A percentile compares a stretch with the other conserved stretches of the same genome.
These are phyloP conservation scores for Triplophysa bombifrons DNA, from an alignment of 2,797 vertebrate genomes.

Conservation along the genomic window DNA sequence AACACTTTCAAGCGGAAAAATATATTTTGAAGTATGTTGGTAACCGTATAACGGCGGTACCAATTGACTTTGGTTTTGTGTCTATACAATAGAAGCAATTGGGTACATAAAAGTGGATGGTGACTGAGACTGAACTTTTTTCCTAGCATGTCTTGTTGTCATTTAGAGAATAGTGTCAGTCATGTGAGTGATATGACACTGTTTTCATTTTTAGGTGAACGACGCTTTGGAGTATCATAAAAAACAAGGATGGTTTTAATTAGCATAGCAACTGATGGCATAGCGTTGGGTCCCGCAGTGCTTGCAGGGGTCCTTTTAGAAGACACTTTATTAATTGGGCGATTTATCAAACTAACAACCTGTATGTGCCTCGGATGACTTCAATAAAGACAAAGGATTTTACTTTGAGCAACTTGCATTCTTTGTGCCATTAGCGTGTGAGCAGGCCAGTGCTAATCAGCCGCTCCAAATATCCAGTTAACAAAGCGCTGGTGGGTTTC, in stretches of 20 bases:
- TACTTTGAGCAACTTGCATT: slow-evolving; percentile 26
- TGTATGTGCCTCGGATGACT: slow-evolving; percentile 47
- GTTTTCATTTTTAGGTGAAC: background rate
- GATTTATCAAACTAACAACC: slow-evolving; percentile 59
- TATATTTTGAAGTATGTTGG: too few relatives aligned
- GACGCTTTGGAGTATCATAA: slow-evolving; percentile 33
- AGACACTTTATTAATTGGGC: slow-evolving; percentile 58
- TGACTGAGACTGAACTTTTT: background rate
- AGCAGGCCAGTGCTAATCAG: slow-evolving; percentile 23
- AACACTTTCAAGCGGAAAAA: slow-evolving; percentile 23
- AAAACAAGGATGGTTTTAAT: slow-evolving; percentile 58
- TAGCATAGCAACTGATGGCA: slow-evolving; percentile 52
- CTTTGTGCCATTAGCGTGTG: background rate
- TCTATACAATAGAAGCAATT: background rate
- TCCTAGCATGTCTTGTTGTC: background rate
- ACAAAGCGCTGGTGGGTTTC: slow-evolving; percentile 2
- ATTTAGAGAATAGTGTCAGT: background rate
- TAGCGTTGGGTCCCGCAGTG: slow-evolving; percentile 39
- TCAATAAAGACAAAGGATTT: slow-evolving; percentile 43
- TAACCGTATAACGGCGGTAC: too few relatives aligned
- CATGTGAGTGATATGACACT: background rate
- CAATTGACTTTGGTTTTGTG: too few relatives aligned
- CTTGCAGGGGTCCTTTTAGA: slow-evolving; percentile 52
- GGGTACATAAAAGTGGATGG: background rate
- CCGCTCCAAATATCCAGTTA: slow-evolving; percentile 6